phyloP scores from a whole-genome alignment of 64 coral and sea anemone species.

The Montipora cactus region DNA sequence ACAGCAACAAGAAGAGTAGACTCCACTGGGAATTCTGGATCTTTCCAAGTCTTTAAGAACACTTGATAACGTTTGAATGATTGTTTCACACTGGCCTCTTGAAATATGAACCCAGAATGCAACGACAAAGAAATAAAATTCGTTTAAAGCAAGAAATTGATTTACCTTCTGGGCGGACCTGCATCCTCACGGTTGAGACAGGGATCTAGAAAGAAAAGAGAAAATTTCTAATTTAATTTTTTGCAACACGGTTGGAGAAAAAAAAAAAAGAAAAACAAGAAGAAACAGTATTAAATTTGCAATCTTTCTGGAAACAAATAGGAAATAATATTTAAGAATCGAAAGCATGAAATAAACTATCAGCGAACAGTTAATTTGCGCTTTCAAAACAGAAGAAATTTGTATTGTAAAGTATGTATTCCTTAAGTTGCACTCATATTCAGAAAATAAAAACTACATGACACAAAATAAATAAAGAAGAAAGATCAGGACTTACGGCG shows the following conservation, averaged over 20 bases:
- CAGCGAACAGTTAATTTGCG: too few species aligned
- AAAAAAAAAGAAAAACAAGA: background rate
- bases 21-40: background rate
- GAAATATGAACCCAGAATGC: background rate
- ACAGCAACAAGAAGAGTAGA: background rate
- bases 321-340: too few species aligned
- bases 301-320: background rate
- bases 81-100: background rate
- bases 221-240: background rate
- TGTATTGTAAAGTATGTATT: background rate
- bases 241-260: background rate
- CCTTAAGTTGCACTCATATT: too few species aligned
- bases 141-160: background rate
- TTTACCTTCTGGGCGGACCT: conserved; percentile 45
- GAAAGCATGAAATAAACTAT: too few species aligned
- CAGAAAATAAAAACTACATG: too few species aligned
- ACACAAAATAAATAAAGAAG: background rate
- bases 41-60: background rate
- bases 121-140: background rate
- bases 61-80: background rate
- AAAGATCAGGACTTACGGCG: background rate
- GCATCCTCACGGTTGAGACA: conserved; percentile 2
- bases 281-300: background rate
- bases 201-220: background rate
- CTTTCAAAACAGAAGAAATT: too few species aligned